Evolutionary conservation across 2,797 vertebrate genomes (phyloP), one percentile per base, ranked within the genome.

Genomic region (Gymnothorax reevesii): DNA sequence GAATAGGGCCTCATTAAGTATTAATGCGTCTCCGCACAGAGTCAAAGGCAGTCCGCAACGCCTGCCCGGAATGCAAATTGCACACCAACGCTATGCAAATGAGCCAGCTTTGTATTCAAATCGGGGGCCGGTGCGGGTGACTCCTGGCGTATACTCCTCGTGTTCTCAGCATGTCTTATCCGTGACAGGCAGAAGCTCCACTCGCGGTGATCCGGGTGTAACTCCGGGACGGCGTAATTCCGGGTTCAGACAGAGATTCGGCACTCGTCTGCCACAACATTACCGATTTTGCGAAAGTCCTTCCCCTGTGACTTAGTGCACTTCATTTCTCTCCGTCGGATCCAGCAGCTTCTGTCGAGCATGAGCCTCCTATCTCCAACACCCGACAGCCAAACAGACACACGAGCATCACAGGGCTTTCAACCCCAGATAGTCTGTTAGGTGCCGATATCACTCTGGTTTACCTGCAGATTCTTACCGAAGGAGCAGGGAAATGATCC

Each of bases 41-140:
- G 17, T 84, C 90, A 87, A 87, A 92, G 89, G 90, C 92, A 84
- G 89, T 92, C 89, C 87, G 22, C 90, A 90, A 85, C 87, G 89
- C 86, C 89, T 86, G 90, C 85, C 62, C 90, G 71, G 90, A 92
- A 93, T 93, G 90, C 91, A 93, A 93, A 94, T 95, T 92, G 93
- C 92, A 93, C 93, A 87, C 79, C 13, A 90, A 90, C 27, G 88
- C 91, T 88, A 88, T 91, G 93, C 92, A 91, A 93, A 92, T 88
- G 91, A 93, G 71, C 91, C 91, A 88, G 92, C 90, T 95, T 92
- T 94, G 93, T 93, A 94, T 95, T 93, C 91, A 93, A 94, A 94
- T 93, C 91, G 91, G 87, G 90, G 42, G 33, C 89, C 85, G 20
- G 92, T 89, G 86, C 89, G 89, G 93, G 94, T 92, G 93, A 94